A percentile compares a stretch with the other conserved stretches of the same genome.
phyloP scores from a whole-genome alignment of 2,888 invertebrate species.

The Meganola albula region DNA sequence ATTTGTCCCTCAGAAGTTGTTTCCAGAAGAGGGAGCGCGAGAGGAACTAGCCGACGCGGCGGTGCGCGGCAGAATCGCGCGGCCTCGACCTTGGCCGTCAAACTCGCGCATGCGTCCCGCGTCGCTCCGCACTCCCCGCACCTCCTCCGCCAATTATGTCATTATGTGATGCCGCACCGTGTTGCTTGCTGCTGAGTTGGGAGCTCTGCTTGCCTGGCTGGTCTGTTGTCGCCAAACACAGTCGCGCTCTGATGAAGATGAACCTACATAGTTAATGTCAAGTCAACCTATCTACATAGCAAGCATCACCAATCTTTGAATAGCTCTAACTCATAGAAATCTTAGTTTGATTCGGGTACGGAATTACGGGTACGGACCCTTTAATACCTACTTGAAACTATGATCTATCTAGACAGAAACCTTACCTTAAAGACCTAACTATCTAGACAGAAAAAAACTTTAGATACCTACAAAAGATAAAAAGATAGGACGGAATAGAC shows the following conservation, averaged over 20 bases:
- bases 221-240: constrained; percentile 71
- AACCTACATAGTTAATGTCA: constrained; percentile 38
- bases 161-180: constrained; percentile 63
- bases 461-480: too few relatives aligned
- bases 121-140: constrained; percentile 38
- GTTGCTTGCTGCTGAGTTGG: constrained; percentile 32
- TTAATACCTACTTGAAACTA: too few relatives aligned
- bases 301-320: too few relatives aligned
- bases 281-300: constrained; percentile 17
- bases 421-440: too few relatives aligned
- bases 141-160: constrained; percentile 71
- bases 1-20: constrained; percentile 50
- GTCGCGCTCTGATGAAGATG: constrained; percentile 55
- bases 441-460: too few relatives aligned
- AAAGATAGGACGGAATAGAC: too few relatives aligned
- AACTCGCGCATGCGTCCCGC: constrained; percentile 74
- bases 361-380: too few relatives aligned
- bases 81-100: constrained; percentile 78
- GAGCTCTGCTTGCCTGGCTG: too few relatives aligned
- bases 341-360: too few relatives aligned
- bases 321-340: too few relatives aligned
- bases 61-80: constrained; percentile 73
- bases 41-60: constrained; percentile 66
- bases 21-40: constrained; percentile 55
- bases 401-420: too few relatives aligned